phyloP scores from a whole-genome alignment of 2,797 vertebrate species.

The Tauraco hartlaubi region DNA sequence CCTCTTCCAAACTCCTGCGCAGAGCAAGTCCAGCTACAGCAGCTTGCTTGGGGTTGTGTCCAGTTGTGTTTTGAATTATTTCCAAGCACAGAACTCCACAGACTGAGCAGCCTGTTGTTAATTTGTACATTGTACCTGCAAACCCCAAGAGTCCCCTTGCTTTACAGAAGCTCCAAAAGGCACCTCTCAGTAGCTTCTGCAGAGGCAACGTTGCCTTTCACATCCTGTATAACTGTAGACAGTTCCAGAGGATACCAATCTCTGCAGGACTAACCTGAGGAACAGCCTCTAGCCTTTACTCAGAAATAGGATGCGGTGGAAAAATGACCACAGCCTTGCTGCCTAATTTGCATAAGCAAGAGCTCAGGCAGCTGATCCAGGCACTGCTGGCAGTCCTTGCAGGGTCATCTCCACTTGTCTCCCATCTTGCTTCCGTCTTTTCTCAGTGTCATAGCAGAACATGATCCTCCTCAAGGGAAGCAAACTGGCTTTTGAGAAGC shows the following conservation, averaged over 20 bases:
- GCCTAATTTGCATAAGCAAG: not conserved
- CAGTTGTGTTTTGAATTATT: not conserved
- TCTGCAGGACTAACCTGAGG: not conserved
- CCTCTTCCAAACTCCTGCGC: not conserved
- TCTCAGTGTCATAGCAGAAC: not conserved
- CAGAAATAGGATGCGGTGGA: accelerated
- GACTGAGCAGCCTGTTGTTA: not conserved
- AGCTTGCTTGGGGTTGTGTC: accelerated
- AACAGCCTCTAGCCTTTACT: not conserved
- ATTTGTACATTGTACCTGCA: not conserved
- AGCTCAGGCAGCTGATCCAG: not conserved
- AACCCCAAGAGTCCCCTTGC: not conserved
- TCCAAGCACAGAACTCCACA: not conserved
- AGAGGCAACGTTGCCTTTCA: not conserved
- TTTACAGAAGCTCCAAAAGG: not conserved
- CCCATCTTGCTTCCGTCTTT: not conserved
- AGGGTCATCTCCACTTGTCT: not conserved
- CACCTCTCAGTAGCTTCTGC: not conserved
- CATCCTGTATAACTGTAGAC: not conserved
- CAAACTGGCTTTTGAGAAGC: not conserved
- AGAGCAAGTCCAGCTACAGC: not conserved
- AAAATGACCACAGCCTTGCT: not conserved
- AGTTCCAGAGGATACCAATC: not conserved
- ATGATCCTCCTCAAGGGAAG: not conserved
- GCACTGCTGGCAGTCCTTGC: not conserved